Evolutionary conservation across 2,113 vertebrate genomes (phyloP), one percentile per base, ranked within the genome.

Genomic region (Halcyon senegalensis): DNA sequence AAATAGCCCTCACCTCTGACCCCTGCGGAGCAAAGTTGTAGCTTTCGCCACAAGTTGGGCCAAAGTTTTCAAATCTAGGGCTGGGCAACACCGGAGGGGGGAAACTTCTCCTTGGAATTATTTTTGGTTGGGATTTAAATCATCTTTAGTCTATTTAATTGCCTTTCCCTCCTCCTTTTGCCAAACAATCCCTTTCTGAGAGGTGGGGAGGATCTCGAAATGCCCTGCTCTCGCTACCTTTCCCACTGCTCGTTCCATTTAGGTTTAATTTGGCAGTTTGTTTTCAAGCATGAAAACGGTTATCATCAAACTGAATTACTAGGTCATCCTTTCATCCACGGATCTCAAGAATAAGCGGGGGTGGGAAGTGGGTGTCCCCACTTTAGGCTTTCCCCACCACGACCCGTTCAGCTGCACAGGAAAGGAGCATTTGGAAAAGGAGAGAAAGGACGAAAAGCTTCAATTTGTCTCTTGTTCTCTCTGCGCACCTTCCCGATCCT

Each of bases 1-100:
- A 97, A 90, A 95, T 94, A 96, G 96, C 83, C 95, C 95, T 98
- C 98, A 98, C 98, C 98, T 98, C 97, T 98, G 98, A 98, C 98
- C 98, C 93, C 90, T 92, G 74, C 18, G 48, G 97, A 97, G 91
- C 92, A 69, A 85, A 97, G 96, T 94, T 92, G 79, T 84, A 93
- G 94, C 96, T 96, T 95, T 96, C 89, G 84, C 97, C 96, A 86
- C 93, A 97, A 97, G 95, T 96, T 95, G 97, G 98, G 97, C 94
- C 96, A 96, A 97, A 98, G 95, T 98, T 97, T 97, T 96, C 97
- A 97, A 94, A 96, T 97, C 93, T 81, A 93, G 91, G 90, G 90
- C 97, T 95, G 82, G 62, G 86, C 87, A 96, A 74, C 78, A 79
- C 80, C 75, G 66, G 72, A 94, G 94, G 83, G 78, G 89, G 87